These are phyloP conservation scores for Propithecus deckenii DNA, from an alignment of 2,797 vertebrate genomes.

Conservation along the genomic window DNA sequence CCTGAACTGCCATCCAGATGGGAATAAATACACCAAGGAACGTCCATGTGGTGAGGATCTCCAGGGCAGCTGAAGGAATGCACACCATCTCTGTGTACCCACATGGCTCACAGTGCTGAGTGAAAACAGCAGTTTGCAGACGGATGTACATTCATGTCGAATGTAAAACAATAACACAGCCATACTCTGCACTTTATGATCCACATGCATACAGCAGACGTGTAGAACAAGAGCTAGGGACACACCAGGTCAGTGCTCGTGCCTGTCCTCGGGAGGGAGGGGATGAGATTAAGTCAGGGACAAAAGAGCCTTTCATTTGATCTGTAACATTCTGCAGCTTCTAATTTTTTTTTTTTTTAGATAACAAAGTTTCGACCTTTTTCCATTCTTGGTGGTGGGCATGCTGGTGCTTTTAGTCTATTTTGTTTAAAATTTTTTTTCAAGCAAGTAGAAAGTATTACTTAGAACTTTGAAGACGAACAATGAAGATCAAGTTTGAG, in stretches of 20 bases:
- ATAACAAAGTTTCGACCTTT: neutral
- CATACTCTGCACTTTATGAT: fast-evolving
- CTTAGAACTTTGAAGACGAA: slow-evolving; percentile 1
- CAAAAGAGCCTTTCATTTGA: neutral
- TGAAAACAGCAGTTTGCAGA: neutral
- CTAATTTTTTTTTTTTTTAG: neutral
- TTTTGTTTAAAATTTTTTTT: neutral
- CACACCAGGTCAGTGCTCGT: fast-evolving
- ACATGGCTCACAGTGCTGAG: fast-evolving
- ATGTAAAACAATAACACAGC: neutral
- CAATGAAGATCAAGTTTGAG: neutral
- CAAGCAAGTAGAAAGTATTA: neutral
- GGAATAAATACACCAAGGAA: neutral
- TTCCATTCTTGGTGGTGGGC: neutral
- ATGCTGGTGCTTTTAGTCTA: neutral
- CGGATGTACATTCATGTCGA: neutral
- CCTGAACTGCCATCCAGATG: neutral
- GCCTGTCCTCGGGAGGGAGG: no score
- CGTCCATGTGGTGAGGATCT: fast-evolving
- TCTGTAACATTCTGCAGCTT: neutral
- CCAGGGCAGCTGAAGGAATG: no score
- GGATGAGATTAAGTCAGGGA: neutral
- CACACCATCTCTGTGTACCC: neutral
- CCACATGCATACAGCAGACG: fast-evolving
- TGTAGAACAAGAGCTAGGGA: neutral